phyloP scores from a whole-genome alignment of 1,140 invertebrate genomes.

The Melanaphis sacchari region DNA sequence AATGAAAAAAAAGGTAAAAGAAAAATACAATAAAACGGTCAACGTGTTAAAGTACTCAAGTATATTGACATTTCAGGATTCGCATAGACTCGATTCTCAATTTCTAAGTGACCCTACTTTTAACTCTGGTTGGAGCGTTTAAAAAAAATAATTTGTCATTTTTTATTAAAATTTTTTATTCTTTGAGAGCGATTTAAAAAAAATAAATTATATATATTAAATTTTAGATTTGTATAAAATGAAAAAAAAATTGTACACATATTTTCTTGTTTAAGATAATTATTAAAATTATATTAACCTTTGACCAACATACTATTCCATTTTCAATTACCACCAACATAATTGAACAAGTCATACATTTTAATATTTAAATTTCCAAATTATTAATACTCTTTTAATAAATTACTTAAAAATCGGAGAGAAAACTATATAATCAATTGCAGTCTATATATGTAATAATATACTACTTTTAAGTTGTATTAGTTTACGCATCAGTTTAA shows the following conservation, averaged over 20 bases:
- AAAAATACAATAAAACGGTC: slow-evolving; percentile 46
- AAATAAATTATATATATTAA: not conserved
- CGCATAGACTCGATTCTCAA: not conserved
- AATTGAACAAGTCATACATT: not conserved
- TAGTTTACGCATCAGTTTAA: not conserved
- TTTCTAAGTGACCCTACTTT: not conserved
- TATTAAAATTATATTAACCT: not conserved
- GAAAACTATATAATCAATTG: not conserved
- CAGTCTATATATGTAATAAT: not conserved
- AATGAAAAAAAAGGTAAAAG: slow-evolving; percentile 11
- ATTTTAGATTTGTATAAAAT: not conserved
- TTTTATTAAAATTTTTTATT: not conserved
- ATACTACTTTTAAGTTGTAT: not conserved
- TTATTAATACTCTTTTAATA: not conserved
- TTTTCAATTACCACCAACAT: not conserved
- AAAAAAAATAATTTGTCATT: not conserved
- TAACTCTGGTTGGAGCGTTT: not conserved
- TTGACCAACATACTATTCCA: not conserved
- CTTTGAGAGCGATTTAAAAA: not conserved
- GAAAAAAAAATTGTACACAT: not conserved
- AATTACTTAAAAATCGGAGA: not conserved
- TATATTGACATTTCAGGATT: slow-evolving; percentile 34
- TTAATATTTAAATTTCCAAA: not conserved
- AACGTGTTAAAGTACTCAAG: slow-evolving; percentile 28
- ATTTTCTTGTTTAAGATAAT: not conserved